Evolutionary conservation across 2,797 vertebrate genomes (phyloP), one percentile per base, ranked within the genome.

Genomic region (Sylvilagus floridanus): DNA sequence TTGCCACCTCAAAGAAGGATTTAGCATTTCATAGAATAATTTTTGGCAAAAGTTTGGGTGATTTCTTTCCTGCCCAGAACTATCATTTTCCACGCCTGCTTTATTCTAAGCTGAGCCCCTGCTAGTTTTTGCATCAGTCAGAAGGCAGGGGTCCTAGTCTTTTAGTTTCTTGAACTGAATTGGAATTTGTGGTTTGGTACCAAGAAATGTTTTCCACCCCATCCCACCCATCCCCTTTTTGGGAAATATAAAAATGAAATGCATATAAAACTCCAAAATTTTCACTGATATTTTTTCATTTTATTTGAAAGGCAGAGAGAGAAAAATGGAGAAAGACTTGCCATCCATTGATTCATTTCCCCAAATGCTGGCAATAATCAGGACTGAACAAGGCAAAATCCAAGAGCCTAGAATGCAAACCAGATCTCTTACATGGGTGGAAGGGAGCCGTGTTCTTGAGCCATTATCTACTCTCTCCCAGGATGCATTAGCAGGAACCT

Each of bases 31-130:
- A 68, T 62, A 68, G 60, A 75, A 52, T 96, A 66, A 68, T 66
- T 96, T 96, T 87, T 91, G 94, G 86, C 88, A 87, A 79, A 35
- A 57, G 28, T 84, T 68, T 54, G 72, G 21, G 65, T 87, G 62
- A 12, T 65, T 87, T 82, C 42, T 85, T 60, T 81, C 66, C 79
- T 63, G 65, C 32, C 24, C 32, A 37, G 35, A 60, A 24, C 60
- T 78, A 47, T 73, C 69, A n/a, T 47, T 87, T 71, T 32, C 68
- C 47, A 24, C 30, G 24, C 66, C 28, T 84, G 24, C 22, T 82
- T 90, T 90, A 57, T 79, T 90, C 16, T 91, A 62, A 82, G 73
- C n/a, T 17, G 60, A 90, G 12, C 1, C 8, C 72, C 37, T 12
- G 14, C 72, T 62, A 32, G 3, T 66, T 94, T 94, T 77, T 90